Evolutionary conservation across 1,140 invertebrate species (phyloP).

Genomic region (Gerris buenoi): DNA sequence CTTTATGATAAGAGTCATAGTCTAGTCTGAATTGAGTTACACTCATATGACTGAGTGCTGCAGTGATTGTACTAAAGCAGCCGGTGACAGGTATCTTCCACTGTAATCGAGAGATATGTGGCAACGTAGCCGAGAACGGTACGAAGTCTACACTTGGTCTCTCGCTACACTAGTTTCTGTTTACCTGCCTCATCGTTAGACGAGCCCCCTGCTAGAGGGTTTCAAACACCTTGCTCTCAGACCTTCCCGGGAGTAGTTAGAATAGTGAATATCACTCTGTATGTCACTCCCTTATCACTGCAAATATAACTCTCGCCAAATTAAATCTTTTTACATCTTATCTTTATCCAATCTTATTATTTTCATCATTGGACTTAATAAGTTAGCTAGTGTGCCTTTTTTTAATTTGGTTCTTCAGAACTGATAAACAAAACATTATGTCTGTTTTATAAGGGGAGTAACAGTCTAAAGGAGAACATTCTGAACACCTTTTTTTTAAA

Average conservation of each 20-base stretch:
- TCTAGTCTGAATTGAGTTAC: constrained; percentile 16
- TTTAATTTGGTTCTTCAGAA: no score
- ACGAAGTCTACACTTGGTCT: background rate
- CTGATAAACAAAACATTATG: no score
- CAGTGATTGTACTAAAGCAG: constrained; percentile 10
- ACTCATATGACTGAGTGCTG: background rate
- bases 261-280: constrained; percentile 9
- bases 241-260: constrained; percentile 12
- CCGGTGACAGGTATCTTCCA: constrained; percentile 12
- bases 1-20: constrained; percentile 5
- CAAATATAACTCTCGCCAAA: constrained; percentile 2
- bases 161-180: constrained; percentile 11
- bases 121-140: no score
- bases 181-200: constrained; percentile 9
- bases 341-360: no score
- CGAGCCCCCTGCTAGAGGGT: constrained; percentile 10
- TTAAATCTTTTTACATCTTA: no score
- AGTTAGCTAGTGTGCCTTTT: no score
- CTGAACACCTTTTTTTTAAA: no score
- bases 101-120: no score
- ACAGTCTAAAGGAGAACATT: no score
- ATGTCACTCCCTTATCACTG: constrained; percentile 8
- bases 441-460: no score
- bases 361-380: no score
- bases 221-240: constrained; percentile 6